A percentile compares a stretch with the other conserved stretches of the same genome.
phyloP scores from a whole-genome alignment of 2,888 invertebrate species.

The Micropterix aruncella region DNA sequence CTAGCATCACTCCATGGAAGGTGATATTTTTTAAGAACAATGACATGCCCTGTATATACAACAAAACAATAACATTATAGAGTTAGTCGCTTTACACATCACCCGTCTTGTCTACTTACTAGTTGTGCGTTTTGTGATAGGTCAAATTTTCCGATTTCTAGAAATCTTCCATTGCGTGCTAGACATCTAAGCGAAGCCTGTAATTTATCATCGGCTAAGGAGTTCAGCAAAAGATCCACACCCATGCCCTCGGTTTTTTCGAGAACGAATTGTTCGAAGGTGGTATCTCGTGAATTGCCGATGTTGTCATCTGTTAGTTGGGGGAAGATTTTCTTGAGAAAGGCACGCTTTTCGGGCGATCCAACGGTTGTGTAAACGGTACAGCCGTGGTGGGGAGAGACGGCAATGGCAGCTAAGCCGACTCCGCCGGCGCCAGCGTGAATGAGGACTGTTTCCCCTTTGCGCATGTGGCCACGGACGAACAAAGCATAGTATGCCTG shows the following conservation, averaged over 20 bases:
- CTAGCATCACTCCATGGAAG: conserved; percentile 94
- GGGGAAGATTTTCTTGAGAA: conserved; percentile 77
- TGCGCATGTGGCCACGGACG: conserved; percentile 72
- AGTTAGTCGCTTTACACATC: no score
- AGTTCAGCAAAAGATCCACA: conserved; percentile 91
- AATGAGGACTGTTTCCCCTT: conserved; percentile 77
- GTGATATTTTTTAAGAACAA: conserved; percentile 90
- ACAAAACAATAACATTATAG: background rate
- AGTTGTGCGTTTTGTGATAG: conserved; percentile 80
- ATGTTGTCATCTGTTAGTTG: conserved; percentile 65
- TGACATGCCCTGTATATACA: conserved; percentile 76
- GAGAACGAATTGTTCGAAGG: conserved; percentile 84
- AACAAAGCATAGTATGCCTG: conserved; percentile 76
- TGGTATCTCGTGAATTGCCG: conserved; percentile 82
- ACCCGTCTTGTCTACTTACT: conserved; percentile 23
- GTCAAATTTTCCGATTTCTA: conserved; percentile 97
- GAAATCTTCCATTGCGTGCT: conserved; percentile 85
- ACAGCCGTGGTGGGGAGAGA: conserved; percentile 82
- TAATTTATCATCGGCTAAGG: conserved; percentile 89
- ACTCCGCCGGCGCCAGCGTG: conserved; percentile 95
- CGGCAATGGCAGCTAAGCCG: conserved; percentile 92
- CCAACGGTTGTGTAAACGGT: conserved; percentile 88
- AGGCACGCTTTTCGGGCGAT: conserved; percentile 73
- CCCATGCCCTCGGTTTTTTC: conserved; percentile 77
- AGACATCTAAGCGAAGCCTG: conserved; percentile 88